Evolutionary conservation across 2,888 invertebrate species (phyloP), one percentile per base, ranked within the genome.

Genomic region (Cordilura impudica): DNA sequence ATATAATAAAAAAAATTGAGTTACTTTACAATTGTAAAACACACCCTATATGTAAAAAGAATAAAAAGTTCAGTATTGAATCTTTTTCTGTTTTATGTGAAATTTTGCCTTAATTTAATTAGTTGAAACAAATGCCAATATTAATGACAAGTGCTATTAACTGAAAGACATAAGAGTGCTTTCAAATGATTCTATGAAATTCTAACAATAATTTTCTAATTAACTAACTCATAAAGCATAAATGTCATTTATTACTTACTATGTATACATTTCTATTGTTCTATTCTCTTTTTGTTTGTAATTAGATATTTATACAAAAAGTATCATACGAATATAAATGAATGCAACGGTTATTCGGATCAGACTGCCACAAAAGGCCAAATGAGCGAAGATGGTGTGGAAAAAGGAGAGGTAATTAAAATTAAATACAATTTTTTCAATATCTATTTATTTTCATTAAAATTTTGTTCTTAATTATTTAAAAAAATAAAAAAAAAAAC

Each of bases 371-470:
- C 84, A 77, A 79, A 79, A 69, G 67, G 73, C 43, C 70, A 74
- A 12, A 81, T 83, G 56, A 83, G 80, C 29, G 86, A 85, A 77
- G 85, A 86, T 73, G 87, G 84, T 63, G 83, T 84, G 60, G 84
- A 84, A 45, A 85, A 85, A 65, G 87, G 84, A 60, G 84, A 85
- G 81, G 84, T 83, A 67, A 83, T 72, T 78, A 10, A 66, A 49
- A 12, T 67, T 7, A n/a, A 54, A 10, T 10, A 0, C 14, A n/a
- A 29, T 19, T 8, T n/a, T 14, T 2, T n/a, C 4, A 31, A 26
- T 2, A 12, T 5, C 14, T 12, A 5, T 43, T 47, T 16, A 14
- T 35, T 10, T 45, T 14, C 10, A 26, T 4, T 26, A 26, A 26
- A 26, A 26, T 3, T 35, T 12, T 23, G 23, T 23, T 23, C 35